These are phyloP conservation scores for Edolisoma coerulescens DNA, from an alignment of 2,113 vertebrate genomes.

Conservation along the genomic window DNA sequence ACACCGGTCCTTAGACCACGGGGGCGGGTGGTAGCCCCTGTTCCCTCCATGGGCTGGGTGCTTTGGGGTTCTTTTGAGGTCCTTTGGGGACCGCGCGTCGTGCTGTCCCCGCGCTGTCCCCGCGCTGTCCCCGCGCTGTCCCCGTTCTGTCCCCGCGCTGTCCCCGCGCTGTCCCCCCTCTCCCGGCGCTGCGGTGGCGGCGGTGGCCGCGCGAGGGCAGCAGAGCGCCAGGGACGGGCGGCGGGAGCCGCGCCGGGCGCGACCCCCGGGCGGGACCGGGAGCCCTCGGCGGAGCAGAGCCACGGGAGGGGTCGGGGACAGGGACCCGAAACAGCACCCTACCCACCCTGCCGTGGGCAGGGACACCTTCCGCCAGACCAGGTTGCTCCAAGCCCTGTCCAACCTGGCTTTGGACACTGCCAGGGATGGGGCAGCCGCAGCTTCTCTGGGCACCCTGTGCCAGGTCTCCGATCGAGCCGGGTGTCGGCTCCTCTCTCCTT, in stretches of 20 bases:
- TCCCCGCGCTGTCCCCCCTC: too few relatives aligned
- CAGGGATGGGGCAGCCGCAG: background rate
- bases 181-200: background rate
- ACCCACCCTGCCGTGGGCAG: background rate
- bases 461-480: background rate
- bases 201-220: background rate
- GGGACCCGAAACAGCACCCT: too few relatives aligned
- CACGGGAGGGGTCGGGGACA: background rate
- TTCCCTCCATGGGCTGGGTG: too few relatives aligned
- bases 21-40: too few relatives aligned
- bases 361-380: background rate
- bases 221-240: background rate
- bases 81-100: background rate
- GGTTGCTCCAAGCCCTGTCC: background rate
- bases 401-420: background rate
- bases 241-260: background rate
- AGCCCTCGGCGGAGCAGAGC: background rate
- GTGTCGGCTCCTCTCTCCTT: background rate
- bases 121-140: fast-evolving
- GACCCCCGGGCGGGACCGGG: background rate
- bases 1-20: background rate
- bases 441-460: background rate
- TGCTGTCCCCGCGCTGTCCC: background rate
- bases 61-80: background rate
- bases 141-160: background rate